Base-by-base conservation (phyloP, 2,113 vertebrate genomes). In the Bos taurus region DNA sequence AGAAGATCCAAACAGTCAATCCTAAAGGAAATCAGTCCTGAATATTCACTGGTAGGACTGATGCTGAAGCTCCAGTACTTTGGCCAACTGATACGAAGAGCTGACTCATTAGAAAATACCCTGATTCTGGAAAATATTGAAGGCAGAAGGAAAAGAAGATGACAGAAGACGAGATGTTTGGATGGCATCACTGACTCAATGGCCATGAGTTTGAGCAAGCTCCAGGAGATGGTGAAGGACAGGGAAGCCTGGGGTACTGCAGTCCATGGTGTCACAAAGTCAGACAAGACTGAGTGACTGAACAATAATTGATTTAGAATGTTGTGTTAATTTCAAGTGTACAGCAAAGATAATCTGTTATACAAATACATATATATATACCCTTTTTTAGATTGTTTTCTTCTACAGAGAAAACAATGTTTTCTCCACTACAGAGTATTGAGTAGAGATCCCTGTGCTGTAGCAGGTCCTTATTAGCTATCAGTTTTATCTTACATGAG, bases 281-380 rank as follows among this genome's bases (percentile, higher is more conserved):
- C 9, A 36, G 17, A 71, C n/a, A 71, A n/a, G 9, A 36, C 17
- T 2, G 4, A 36, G 2, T 0, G 1, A 67, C 17, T 67, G n/a
- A 71, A 36, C 19, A 71, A 5, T 71, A 23, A 36, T 23, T 11
- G n/a, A 40, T 71, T 23, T 71, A 40, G 2, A 23, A 12, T 21
- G 10, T 71, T 71, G 10, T 5, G 10, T 40, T 71, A 40, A 36
- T 40, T 71, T 40, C n/a, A 71, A 36, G n/a, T 71, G n/a, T 36
- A 40, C 67, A 23, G n/a, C n/a, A 71, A 71, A 71, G 19, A 19
- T 71, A 71, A 40, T 71, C 67, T 71, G 67, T 10, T 67, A 4
- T n/a, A 67, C 19, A 67, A 5, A 67, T 36, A 67, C 2, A 19
- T 36, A 59, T 59, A 28, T 59, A 30, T 3, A 62, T 1, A 13